Evolutionary conservation across 2,888 invertebrate species (phyloP), one percentile per base, ranked within the genome.

Genomic region (Andrena haemorrhoa): DNA sequence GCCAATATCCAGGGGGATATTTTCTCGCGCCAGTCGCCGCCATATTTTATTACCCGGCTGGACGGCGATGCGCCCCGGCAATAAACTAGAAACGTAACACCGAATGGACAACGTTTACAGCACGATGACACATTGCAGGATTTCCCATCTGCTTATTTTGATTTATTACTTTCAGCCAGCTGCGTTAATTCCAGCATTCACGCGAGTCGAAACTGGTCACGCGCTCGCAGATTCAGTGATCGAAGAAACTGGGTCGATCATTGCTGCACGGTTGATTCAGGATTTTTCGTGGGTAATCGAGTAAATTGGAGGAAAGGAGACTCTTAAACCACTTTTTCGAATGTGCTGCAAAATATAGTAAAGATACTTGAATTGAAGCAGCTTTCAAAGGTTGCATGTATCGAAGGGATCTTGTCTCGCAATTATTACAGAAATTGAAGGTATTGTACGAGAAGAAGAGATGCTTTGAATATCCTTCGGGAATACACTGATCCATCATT

Each of bases 1-100:
- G 86, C 86, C 85, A 82, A 82, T 79, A 86, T 78, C 75, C 77
- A 29, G n/a, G 69, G 47, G 74, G 75, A 84, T 85, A 79, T 76
- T 74, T 85, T 68, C 75, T 58, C 79, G 53, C 71, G 35, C 35
- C 61, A 31, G 68, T 58, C 60, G 16, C 53, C 56, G 61, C 56
- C 47, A 80, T 78, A 85, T 83, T 86, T 78, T 83, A 76, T 73
- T 77, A 66, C 80, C 31, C 4, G 61, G 2, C 61, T 5, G 71
- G 33, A 7, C 26, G 60, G 60, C 56, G 53, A 41, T 33, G 41
- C 72, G 68, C 53, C 12, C 26, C 47, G 63, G 63, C 76, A 56
- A 73, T 83, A 81, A 83, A 83, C 81, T 81, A 81, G 76, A 64
- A 72, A 81, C 70, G 73, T 73, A 73, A 81, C 82, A 72, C 71